Percentiles rank a stretch among this genome's conserved stretches.
phyloP scores from a whole-genome alignment of 92 coral and sea anemone species.

The Umimayanthus kanabou region DNA sequence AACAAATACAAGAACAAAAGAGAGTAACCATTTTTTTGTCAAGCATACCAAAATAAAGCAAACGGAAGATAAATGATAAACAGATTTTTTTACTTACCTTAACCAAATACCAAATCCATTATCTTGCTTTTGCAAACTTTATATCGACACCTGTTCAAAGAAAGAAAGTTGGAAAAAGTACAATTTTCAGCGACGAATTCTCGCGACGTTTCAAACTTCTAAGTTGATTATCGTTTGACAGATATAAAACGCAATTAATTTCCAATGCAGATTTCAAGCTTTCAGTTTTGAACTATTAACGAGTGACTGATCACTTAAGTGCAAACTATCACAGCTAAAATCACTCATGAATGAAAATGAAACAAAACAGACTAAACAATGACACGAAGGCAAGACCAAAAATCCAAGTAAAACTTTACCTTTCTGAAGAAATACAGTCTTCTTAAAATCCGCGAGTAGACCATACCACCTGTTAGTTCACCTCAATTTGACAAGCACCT shows the following conservation, averaged over 20 bases:
- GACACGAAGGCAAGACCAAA: neutral
- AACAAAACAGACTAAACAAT: neutral
- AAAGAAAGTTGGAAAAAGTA: neutral
- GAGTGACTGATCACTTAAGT: neutral
- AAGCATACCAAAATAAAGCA: neutral
- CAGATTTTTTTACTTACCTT: neutral
- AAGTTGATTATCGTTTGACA: no score
- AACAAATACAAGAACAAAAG: no score
- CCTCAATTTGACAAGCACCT: conserved; percentile 22
- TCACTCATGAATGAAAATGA: no score
- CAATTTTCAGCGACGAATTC: neutral
- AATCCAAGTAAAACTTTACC: neutral
- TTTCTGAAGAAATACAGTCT: neutral
- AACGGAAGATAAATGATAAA: neutral
- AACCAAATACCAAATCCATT: neutral
- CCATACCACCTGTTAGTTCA: conserved; percentile 5
- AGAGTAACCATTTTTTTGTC: neutral
- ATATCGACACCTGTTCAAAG: neutral
- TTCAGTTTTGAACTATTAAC: neutral
- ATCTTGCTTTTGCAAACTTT: neutral
- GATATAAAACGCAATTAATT: no score
- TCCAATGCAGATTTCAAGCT: neutral
- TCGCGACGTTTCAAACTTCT: neutral
- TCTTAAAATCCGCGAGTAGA: neutral
- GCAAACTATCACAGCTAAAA: neutral